Base-by-base conservation (phyloP, 1,140 invertebrate genomes). In the Episyrphus balteatus region DNA sequence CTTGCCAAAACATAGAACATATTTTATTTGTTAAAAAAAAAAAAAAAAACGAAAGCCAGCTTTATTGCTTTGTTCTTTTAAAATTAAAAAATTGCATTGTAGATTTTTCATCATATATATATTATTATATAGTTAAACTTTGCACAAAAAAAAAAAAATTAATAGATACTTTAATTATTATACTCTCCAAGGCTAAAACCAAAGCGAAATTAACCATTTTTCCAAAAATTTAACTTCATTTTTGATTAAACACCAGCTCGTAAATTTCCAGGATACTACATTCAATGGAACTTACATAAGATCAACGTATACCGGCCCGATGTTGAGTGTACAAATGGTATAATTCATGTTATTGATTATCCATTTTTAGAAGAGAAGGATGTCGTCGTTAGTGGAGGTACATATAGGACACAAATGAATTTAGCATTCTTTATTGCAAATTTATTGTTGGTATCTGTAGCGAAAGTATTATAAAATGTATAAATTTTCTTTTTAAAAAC, bases 301-400 rank as follows among this genome's bases (percentile, higher is more conserved):
- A 87, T 92, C 47, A 80, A 80, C 48, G 85, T 95, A n/a, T 82
- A 84, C 58, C 76, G 88, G 50, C 83, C 88, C 2, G 88, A 94
- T 66, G 85, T 95, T 1, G 83, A 88, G 57, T 92, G 90, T 63
- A 92, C 87, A 55, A 94, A 95, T 65, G 91, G 91, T 30, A 83
- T 92, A 44, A 92, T 94, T 51, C 91, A 95, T 66, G 86, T 93
- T 34, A 90, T 95, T 57, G 88, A 92, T 59, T 73, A 71, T 48
- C 87, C 88, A 12, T 79, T 95, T 52, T 70, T 93, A 49, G 78
- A 81, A 63, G 84, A 87, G 52, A 81, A 79, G 53, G 91, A 94
- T 67, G 80, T 94, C n/a, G 74, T 77, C 49, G 84, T 87, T 34
- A 62, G 54, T 51, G 63, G 63, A 66, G 63, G 63, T 66, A 66